These are phyloP conservation scores for Callipepla squamata DNA, from an alignment of 2,113 vertebrate genomes.

Conservation along the genomic window DNA sequence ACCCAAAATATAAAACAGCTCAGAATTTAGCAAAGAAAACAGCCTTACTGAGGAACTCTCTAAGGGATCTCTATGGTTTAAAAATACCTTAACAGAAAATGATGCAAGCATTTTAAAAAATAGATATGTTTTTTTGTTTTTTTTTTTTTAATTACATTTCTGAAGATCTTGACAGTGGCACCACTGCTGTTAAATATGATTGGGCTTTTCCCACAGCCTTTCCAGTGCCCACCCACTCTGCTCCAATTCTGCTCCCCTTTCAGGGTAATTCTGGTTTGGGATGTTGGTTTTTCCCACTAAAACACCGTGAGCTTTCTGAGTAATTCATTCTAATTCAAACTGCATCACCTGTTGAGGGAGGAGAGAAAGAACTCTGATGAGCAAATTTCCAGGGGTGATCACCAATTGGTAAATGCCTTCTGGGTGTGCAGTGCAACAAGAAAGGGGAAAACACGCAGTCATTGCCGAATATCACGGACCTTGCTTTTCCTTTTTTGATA, in stretches of 20 bases:
- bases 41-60: neutral
- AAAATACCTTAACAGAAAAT: neutral
- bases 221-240: neutral
- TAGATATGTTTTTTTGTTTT: neutral
- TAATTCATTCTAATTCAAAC: neutral
- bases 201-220: neutral
- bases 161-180: neutral
- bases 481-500: constrained; percentile 20
- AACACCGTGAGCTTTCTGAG: neutral
- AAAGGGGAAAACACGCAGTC: neutral
- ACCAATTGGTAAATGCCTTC: neutral
- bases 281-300: neutral
- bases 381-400: neutral
- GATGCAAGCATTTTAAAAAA: neutral
- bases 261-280: neutral
- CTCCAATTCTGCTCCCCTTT: neutral
- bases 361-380: accelerated
- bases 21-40: neutral
- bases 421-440: accelerated
- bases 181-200: neutral
- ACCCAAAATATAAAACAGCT: neutral
- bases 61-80: neutral
- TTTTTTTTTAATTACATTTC: neutral
- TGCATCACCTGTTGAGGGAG: neutral
- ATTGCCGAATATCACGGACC: neutral